Evolutionary conservation across 2,113 vertebrate genomes (phyloP).

Genomic region (Pluvianellus socialis): DNA sequence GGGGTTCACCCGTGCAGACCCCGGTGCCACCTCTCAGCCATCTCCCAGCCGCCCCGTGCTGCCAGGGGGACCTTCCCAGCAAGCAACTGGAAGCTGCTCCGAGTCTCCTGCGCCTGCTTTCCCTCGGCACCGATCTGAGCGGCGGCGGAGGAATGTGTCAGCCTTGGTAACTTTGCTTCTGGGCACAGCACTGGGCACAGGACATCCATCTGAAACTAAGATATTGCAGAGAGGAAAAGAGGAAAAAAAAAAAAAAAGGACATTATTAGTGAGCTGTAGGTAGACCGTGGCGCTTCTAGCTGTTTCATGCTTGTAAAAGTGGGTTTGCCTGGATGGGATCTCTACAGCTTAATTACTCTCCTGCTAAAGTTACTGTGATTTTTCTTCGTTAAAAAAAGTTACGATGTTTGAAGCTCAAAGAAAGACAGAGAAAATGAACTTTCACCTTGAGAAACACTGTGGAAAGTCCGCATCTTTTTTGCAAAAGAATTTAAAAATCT

Average conservation of each 20-base stretch:
- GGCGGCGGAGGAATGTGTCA: not conserved
- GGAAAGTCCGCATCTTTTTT: not conserved
- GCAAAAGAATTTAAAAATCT: not conserved
- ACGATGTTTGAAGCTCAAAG: not conserved
- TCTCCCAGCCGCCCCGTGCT: not conserved
- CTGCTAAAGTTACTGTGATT: not conserved
- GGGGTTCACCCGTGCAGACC: not conserved
- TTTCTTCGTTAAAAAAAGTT: not conserved
- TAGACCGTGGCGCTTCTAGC: not conserved
- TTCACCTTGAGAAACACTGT: not conserved
- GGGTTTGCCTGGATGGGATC: not conserved
- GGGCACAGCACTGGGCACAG: not conserved
- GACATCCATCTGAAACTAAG: not conserved
- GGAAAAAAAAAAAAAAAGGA: no score
- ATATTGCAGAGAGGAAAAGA: not conserved
- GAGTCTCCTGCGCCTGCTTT: rapidly evolving
- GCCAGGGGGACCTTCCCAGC: not conserved
- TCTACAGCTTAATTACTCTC: not conserved
- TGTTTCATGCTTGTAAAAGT: not conserved
- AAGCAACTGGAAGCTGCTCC: not conserved
- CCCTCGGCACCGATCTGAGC: not conserved
- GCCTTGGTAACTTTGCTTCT: not conserved
- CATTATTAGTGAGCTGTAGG: rapidly evolving
- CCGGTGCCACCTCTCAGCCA: not conserved
- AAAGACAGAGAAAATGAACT: not conserved